Evolutionary conservation across 2,797 vertebrate species (phyloP).

Genomic region (Coluber constrictor): DNA sequence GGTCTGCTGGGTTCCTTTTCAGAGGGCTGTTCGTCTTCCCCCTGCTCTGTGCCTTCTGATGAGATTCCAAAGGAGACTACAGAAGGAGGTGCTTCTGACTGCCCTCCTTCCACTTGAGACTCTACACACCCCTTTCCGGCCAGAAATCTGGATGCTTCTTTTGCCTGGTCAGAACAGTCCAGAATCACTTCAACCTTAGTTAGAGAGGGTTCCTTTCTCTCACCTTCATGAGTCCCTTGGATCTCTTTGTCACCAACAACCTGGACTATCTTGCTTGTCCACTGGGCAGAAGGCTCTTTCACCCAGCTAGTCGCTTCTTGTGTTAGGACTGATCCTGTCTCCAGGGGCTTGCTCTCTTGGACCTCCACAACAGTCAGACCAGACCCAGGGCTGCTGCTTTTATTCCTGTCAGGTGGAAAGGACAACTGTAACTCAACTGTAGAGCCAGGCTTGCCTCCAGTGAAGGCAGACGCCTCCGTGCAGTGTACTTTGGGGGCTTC

Average conservation of each 20-base stretch:
- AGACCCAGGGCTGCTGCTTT: slow-evolving; percentile 58
- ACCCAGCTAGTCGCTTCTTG: slow-evolving; percentile 45
- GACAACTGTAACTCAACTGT: slow-evolving; percentile 86
- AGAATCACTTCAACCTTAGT: slow-evolving; percentile 82
- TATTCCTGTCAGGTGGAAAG: slow-evolving; percentile 71
- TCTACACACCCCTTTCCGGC: slow-evolving; percentile 79
- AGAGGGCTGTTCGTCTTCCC: slow-evolving; percentile 78
- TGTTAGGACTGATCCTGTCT: slow-evolving; percentile 44
- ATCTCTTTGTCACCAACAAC: slow-evolving; percentile 70
- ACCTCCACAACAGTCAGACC: slow-evolving; percentile 61
- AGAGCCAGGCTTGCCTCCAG: slow-evolving; percentile 63
- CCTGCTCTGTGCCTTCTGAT: slow-evolving; percentile 84
- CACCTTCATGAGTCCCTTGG: slow-evolving; percentile 71
- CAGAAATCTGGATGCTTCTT: slow-evolving; percentile 72
- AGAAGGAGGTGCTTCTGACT: slow-evolving; percentile 79
- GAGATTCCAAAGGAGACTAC: slow-evolving; percentile 85
- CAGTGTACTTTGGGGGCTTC: slow-evolving; percentile 48
- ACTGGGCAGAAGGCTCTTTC: slow-evolving; percentile 57
- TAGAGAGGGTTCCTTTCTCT: slow-evolving; percentile 61
- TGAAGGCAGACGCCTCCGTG: slow-evolving; percentile 47
- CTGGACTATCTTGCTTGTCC: slow-evolving; percentile 66
- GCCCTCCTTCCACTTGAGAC: slow-evolving; percentile 84
- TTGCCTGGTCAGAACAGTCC: slow-evolving; percentile 68
- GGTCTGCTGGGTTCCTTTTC: slow-evolving; percentile 85
- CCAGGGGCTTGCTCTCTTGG: slow-evolving; percentile 58